These are phyloP conservation scores for Agonopterix heracliana DNA, from an alignment of 2,888 invertebrate genomes.

Conservation along the genomic window DNA sequence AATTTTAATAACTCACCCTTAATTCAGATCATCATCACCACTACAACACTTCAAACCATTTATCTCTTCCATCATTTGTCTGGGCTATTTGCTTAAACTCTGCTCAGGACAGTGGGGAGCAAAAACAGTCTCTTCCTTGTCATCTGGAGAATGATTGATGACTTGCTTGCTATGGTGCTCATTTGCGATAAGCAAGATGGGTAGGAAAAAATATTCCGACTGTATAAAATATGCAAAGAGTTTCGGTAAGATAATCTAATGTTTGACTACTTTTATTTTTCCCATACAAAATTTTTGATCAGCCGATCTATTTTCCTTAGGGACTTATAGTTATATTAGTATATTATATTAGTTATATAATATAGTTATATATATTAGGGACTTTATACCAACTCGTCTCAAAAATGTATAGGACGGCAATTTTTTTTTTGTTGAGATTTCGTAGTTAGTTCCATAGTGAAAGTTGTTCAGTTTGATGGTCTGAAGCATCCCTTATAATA, in stretches of 20 bases:
- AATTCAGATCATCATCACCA: too few relatives aligned
- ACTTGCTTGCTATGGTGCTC: conserved; percentile 9
- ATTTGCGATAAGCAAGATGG: neutral
- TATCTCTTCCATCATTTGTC: conserved; percentile 57
- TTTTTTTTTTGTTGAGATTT: too few relatives aligned
- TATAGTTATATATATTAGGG: too few relatives aligned
- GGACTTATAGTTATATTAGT: neutral
- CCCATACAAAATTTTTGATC: neutral
- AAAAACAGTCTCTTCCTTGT: conserved; percentile 47
- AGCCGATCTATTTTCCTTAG: neutral
- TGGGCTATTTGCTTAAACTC: conserved; percentile 48
- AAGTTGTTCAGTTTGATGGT: too few relatives aligned
- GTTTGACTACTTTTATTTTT: neutral
- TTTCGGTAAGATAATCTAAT: neutral
- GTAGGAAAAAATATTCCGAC: neutral
- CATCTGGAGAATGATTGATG: conserved; percentile 50
- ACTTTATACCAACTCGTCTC: too few relatives aligned
- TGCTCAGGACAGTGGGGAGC: conserved; percentile 43
- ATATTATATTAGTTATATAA: too few relatives aligned
- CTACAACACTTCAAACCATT: conserved; percentile 36
- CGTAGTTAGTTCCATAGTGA: too few relatives aligned
- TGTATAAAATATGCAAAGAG: neutral
- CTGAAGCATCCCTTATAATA: too few relatives aligned
- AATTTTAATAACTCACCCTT: too few relatives aligned
- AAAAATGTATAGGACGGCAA: too few relatives aligned